phyloP scores from a whole-genome alignment of 2,113 vertebrate genomes.

The Hippocampus guttulatus region DNA sequence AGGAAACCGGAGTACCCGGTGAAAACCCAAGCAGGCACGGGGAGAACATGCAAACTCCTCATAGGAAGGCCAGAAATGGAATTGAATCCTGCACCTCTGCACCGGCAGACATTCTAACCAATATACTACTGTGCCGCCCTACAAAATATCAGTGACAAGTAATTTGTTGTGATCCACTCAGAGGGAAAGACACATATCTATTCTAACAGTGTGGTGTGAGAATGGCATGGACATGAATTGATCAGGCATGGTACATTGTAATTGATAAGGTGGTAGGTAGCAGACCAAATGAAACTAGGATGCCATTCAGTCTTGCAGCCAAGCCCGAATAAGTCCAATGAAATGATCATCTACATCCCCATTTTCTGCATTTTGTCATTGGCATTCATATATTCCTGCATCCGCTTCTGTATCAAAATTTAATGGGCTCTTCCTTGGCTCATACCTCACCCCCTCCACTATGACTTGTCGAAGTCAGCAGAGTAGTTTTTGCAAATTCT shows the following conservation, averaged over 20 bases:
- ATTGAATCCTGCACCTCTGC: no score
- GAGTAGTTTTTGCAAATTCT: background rate
- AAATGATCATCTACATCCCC: background rate
- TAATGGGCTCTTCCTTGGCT: background rate
- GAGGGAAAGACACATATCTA: background rate
- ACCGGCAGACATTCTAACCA: background rate
- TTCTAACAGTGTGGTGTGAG: background rate
- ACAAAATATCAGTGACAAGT: conserved; percentile 29
- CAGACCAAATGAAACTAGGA: conserved; percentile 54
- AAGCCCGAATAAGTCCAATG: background rate
- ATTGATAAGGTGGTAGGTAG: conserved; percentile 59
- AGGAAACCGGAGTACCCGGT: no score
- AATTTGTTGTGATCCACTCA: background rate
- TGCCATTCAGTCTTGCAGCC: background rate
- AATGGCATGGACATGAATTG: background rate
- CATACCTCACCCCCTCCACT: background rate
- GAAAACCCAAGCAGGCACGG: no score
- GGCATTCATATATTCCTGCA: conserved; percentile 1
- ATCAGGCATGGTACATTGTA: conserved; percentile 53
- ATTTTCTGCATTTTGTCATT: background rate
- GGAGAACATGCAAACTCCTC: background rate
- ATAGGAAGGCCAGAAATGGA: no score
- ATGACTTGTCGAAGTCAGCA: background rate
- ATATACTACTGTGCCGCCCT: conserved; percentile 31
- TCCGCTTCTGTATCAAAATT: background rate